Evolutionary conservation across 2,797 vertebrate species (phyloP).

Genomic region (Ibycter americanus): DNA sequence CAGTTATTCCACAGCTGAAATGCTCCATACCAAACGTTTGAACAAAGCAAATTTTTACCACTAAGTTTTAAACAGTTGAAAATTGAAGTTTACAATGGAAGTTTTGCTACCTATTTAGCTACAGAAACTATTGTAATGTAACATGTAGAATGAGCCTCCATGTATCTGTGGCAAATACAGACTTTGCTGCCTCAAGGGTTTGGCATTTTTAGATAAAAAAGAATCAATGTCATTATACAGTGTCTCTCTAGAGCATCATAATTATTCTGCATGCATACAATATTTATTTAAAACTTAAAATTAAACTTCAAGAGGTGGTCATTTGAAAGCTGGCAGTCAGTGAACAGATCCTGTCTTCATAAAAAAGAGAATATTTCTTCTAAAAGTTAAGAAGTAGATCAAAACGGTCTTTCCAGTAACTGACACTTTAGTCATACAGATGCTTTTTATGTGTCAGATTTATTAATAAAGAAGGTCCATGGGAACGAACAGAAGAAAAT

Average conservation of each 20-base stretch:
- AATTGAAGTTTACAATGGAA: slow-evolving; percentile 61
- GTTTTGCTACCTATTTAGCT: not conserved
- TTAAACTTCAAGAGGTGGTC: slow-evolving; percentile 93
- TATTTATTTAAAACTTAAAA: slow-evolving; percentile 96
- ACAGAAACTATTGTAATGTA: slow-evolving; percentile 65
- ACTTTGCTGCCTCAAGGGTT: slow-evolving; percentile 70
- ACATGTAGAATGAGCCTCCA: slow-evolving; percentile 62
- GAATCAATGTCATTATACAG: slow-evolving; percentile 82
- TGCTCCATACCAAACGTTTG: not conserved
- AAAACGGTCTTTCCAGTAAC: slow-evolving; percentile 95
- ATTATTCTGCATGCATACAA: slow-evolving; percentile 93
- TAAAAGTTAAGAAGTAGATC: slow-evolving; percentile 95
- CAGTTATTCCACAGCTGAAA: not conserved
- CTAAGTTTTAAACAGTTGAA: slow-evolving; percentile 44
- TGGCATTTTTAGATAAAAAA: slow-evolving; percentile 87
- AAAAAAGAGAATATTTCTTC: slow-evolving; percentile 96
- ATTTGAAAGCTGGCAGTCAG: slow-evolving; percentile 91
- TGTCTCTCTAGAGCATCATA: slow-evolving; percentile 83
- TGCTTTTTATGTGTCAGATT: slow-evolving; percentile 98
- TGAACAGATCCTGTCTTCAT: slow-evolving; percentile 92
- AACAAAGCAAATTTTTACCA: not conserved
- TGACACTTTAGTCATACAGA: slow-evolving; percentile 94
- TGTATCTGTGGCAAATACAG: slow-evolving; percentile 70
- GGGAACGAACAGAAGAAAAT: slow-evolving; percentile 84
- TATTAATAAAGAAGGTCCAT: slow-evolving; percentile 98